Percentiles rank a stretch among this genome's conserved stretches.
These are phyloP conservation scores for Dusona sp. DNA, from an alignment of 2,888 invertebrate genomes.

Conservation along the genomic window DNA sequence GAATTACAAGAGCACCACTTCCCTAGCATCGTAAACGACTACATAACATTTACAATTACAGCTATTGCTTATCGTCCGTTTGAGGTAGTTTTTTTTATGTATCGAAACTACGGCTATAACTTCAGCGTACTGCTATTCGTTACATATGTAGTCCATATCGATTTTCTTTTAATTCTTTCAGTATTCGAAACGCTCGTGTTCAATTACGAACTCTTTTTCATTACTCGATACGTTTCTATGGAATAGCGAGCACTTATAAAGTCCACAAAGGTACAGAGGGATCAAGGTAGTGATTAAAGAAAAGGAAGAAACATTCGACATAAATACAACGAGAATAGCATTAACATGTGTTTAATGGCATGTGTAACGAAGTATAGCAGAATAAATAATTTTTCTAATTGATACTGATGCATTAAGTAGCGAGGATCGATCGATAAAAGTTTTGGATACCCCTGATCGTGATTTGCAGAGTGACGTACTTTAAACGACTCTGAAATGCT, in stretches of 20 bases:
- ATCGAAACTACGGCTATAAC: neutral
- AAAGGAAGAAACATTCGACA: neutral
- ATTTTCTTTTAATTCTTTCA: neutral
- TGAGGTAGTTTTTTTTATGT: neutral
- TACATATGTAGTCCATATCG: neutral
- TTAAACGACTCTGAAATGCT: constrained; percentile 8
- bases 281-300: neutral
- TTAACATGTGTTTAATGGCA: neutral
- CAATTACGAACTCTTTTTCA: neutral
- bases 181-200: neutral
- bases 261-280: neutral
- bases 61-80: neutral
- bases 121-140: neutral
- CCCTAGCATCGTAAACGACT: neutral
- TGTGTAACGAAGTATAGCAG: neutral
- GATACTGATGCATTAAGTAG: neutral
- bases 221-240: neutral
- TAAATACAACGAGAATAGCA: neutral
- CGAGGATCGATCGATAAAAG: neutral
- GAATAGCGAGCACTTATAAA: neutral
- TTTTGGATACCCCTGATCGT: neutral
- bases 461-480: constrained; percentile 12
- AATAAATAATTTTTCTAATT: neutral
- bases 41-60: neutral
- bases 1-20: neutral